Conservation (phyloP, 2,888 invertebrate species). For the Erebia ligea region DNA sequence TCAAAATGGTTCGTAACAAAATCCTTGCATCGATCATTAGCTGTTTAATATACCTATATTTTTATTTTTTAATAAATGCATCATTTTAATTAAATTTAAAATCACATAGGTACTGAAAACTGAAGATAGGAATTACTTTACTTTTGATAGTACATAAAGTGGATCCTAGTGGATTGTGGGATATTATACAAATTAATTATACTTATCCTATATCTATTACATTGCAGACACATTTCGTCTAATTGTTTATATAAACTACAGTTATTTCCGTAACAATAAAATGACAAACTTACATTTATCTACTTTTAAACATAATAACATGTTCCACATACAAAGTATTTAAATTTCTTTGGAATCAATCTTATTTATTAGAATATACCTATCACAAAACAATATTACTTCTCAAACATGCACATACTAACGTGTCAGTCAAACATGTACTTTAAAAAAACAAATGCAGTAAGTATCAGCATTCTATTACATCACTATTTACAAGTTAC, state of each 20-base stretch:
- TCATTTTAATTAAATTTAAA: conserved; percentile 1
- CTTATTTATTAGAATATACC: conserved; percentile 20
- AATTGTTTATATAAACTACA: conserved; percentile 5
- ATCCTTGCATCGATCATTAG: neutral
- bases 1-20: conserved; percentile 6
- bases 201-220: too few relatives aligned
- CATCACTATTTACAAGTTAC: conserved; percentile 22
- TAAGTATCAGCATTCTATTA: conserved; percentile 1
- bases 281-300: conserved; percentile 15
- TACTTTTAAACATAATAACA: conserved; percentile 31
- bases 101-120: neutral
- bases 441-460: conserved; percentile 9
- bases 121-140: neutral
- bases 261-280: conserved; percentile 7
- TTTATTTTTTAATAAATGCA: conserved; percentile 6
- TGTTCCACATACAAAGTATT: conserved; percentile 9
- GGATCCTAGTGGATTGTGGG: too few relatives aligned
- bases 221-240: neutral
- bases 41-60: neutral
- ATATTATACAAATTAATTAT: neutral
- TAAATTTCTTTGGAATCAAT: conserved; percentile 37
- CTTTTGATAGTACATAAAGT: too few relatives aligned
- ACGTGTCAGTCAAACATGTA: neutral
- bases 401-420: conserved; percentile 19
- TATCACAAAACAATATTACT: conserved; percentile 21